These are phyloP conservation scores for Onychorhynchus coronatus DNA, from an alignment of 2,113 vertebrate genomes.

Conservation along the genomic window DNA sequence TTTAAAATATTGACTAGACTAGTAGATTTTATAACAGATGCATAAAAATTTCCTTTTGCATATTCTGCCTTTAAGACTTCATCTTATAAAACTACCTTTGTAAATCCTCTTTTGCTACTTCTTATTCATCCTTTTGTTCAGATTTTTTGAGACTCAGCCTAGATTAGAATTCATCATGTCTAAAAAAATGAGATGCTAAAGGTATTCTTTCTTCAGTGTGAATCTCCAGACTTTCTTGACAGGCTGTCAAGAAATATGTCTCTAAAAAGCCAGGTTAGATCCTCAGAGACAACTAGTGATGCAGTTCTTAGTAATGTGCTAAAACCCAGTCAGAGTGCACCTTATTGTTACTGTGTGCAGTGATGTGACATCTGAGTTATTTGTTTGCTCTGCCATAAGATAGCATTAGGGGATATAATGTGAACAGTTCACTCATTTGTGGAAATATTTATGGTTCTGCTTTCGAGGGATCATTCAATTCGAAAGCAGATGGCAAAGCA, in stretches of 20 bases:
- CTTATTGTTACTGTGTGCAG: slow-evolving; percentile 40
- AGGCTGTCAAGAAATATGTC: slow-evolving; percentile 68
- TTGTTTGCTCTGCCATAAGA: slow-evolving; percentile 67
- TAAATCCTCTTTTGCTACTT: slow-evolving; percentile 15
- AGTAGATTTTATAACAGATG: neutral
- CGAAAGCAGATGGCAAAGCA: slow-evolving; percentile 52
- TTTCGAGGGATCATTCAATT: slow-evolving; percentile 68
- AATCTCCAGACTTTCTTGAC: slow-evolving; percentile 55
- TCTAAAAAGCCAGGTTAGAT: slow-evolving; percentile 69
- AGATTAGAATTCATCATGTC: slow-evolving; percentile 52
- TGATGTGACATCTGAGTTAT: slow-evolving; percentile 67
- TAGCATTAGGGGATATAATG: slow-evolving; percentile 65
- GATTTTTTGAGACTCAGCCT: slow-evolving; percentile 40
- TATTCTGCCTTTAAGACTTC: neutral
- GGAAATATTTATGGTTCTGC: slow-evolving; percentile 69
- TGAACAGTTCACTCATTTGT: slow-evolving; percentile 71
- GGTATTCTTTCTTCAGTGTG: slow-evolving; percentile 62
- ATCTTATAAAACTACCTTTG: neutral
- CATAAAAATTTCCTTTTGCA: neutral
- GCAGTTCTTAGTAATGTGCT: slow-evolving; percentile 34
- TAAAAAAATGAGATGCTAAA: slow-evolving; percentile 54
- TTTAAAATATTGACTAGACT: neutral
- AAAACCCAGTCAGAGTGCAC: slow-evolving; percentile 17
- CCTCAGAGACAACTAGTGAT: slow-evolving; percentile 57
- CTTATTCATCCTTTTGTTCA: slow-evolving; percentile 48